Evolutionary conservation across 2,888 invertebrate genomes (phyloP), one percentile per base, ranked within the genome.

Genomic region (Trilocha varians): DNA sequence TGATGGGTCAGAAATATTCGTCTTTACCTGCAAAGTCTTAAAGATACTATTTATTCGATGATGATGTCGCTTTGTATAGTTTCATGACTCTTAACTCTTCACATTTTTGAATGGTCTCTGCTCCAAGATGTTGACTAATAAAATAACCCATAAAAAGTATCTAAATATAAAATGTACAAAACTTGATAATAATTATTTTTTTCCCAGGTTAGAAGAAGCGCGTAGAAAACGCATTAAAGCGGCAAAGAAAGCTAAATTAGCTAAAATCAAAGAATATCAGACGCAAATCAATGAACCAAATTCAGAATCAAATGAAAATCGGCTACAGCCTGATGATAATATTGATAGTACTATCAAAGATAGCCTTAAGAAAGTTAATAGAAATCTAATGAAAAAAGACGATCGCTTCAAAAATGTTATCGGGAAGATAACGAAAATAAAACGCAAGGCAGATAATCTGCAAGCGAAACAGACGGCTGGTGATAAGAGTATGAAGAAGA

Each of bases 391-490:
- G 85, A 87, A 83, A 47, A 83, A 74, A 51, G 87, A 87, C 34
- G 75, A 77, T 1, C 58, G 87, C 17, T 87, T 87, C 34, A 85
- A 83, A 48, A 67, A 78, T 46, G 78, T 86, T 2, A 84, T 86
- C 1, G 84, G 82, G 2, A 86, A 85, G 50, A 70, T 87, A 1
- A 68, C 57, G 0, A 83, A 76, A 43, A 86, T 87, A 13, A 85
- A 80, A 49, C 53, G 78, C 18, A 87, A 85, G 61, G 76, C 86
- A 0, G 82, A 79, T 4, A 71, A 62, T 44, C 57, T 59, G 2
- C 62, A 71, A 46, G 44, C 40, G 3, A 55, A 50, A 17, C 51
- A 49, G 9, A 53, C 47, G 32, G 46, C 42, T 5, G 55, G 49
- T 15, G 53, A 48, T 13, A 49, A 54, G 1, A 57, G 42, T 34